A percentile compares a stretch with the other conserved stretches of the same genome.
Conservation (phyloP, 2,888 invertebrate genomes). For the Urechis unicinctus region DNA sequence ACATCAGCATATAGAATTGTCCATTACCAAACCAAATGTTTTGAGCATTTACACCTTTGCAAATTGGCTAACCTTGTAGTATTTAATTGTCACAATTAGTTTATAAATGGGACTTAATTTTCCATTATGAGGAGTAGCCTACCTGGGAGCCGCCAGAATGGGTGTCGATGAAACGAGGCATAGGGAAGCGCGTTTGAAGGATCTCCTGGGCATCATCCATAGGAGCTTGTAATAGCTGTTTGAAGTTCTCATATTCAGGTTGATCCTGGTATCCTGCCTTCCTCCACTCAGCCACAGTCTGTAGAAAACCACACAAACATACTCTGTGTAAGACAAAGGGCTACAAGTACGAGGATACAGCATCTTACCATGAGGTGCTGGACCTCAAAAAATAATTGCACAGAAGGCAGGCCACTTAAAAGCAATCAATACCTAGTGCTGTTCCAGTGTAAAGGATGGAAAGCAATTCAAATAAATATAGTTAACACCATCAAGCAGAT, state of each 20-base stretch:
- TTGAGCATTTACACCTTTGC: too few species aligned
- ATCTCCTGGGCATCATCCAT: slow-evolving; percentile 97
- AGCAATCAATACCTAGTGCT: too few species aligned
- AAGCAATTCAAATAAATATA: neutral
- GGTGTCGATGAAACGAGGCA: slow-evolving; percentile 97
- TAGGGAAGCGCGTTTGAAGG: slow-evolving; percentile 90
- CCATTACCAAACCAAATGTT: too few species aligned
- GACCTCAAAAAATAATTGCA: too few species aligned
- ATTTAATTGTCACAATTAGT: too few species aligned
- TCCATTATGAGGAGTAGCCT: slow-evolving; percentile 2
- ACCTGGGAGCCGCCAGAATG: slow-evolving; percentile 97
- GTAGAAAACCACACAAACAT: slow-evolving; percentile 13
- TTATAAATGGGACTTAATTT: too few species aligned
- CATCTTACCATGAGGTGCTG: too few species aligned
- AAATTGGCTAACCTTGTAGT: too few species aligned
- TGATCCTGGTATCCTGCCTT: slow-evolving; percentile 88
- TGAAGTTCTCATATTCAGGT: slow-evolving; percentile 96
- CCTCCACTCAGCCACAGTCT: slow-evolving; percentile 97
- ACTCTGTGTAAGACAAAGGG: too few species aligned
- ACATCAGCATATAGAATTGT: too few species aligned
- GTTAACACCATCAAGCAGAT: neutral
- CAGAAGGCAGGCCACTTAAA: too few species aligned
- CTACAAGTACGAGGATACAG: too few species aligned
- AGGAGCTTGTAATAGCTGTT: slow-evolving; percentile 89
- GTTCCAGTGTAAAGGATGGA: neutral